Conservation (phyloP, 2,888 invertebrate genomes). For the Empis stercorea region DNA sequence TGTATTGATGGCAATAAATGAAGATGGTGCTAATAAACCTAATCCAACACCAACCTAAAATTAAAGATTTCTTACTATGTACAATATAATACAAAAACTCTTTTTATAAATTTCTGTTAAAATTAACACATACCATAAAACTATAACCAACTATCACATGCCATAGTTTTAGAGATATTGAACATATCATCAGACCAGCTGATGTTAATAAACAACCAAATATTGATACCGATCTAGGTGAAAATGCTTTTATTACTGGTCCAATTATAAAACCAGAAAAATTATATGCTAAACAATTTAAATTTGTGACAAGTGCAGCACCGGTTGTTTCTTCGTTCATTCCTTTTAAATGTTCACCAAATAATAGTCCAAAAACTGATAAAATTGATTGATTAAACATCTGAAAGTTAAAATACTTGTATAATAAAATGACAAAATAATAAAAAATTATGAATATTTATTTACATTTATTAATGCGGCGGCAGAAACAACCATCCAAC, state of each 20-base stretch:
- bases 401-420: slow-evolving; percentile 27
- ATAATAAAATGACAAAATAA: background rate
- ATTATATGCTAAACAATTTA: slow-evolving; percentile 40
- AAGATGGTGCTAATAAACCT: slow-evolving; percentile 56
- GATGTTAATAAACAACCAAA: slow-evolving; percentile 41
- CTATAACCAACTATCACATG: slow-evolving; percentile 45
- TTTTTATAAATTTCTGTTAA: slow-evolving; percentile 7
- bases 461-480: slow-evolving; percentile 54
- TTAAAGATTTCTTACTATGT: background rate
- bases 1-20: slow-evolving; percentile 57
- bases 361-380: slow-evolving; percentile 55
- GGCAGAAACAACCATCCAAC: slow-evolving; percentile 57
- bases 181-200: slow-evolving; percentile 40
- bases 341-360: slow-evolving; percentile 47
- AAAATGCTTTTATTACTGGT: slow-evolving; percentile 46
- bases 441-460: background rate
- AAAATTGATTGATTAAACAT: slow-evolving; percentile 59
- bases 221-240: slow-evolving; percentile 42
- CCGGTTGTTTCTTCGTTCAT: slow-evolving; percentile 53
- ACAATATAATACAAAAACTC: no score
- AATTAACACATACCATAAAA: slow-evolving; percentile 42
- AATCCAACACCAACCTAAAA: slow-evolving; percentile 48
- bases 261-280: slow-evolving; percentile 52
- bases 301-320: slow-evolving; percentile 52
- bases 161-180: slow-evolving; percentile 39